These are phyloP conservation scores for Macrosoma leucophasiata DNA, from an alignment of 2,888 invertebrate genomes.

Conservation along the genomic window DNA sequence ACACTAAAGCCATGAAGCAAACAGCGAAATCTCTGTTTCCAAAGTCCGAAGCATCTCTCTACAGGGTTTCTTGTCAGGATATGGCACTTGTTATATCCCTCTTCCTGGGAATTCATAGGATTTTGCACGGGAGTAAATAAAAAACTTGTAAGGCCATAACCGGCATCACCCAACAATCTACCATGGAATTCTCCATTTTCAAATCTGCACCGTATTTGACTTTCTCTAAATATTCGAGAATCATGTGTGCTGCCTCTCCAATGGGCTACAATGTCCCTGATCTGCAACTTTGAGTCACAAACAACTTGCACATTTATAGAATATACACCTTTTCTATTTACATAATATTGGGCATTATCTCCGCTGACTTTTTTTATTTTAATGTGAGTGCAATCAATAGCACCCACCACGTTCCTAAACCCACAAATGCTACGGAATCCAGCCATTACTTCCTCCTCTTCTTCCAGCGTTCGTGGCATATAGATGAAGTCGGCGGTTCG, in stretches of 20 bases:
- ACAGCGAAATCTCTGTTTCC: slow-evolving; percentile 15
- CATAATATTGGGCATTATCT: slow-evolving; percentile 16
- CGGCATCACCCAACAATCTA: slow-evolving; percentile 22
- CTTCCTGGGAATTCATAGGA: slow-evolving; percentile 14
- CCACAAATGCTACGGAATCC: slow-evolving; percentile 16
- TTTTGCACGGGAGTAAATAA: slow-evolving; percentile 21
- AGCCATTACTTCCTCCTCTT: slow-evolving; percentile 14
- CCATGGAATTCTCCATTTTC: slow-evolving; percentile 17
- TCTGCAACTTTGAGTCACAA: slow-evolving; percentile 21
- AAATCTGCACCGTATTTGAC: slow-evolving; percentile 14
- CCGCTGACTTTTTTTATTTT: slow-evolving; percentile 17
- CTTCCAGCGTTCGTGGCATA: slow-evolving; percentile 17
- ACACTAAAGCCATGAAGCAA: slow-evolving; percentile 7
- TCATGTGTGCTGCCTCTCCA: slow-evolving; percentile 27
- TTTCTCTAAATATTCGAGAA: slow-evolving; percentile 21
- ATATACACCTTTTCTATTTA: slow-evolving; percentile 21
- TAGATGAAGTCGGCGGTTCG: slow-evolving; percentile 16
- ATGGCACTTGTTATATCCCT: slow-evolving; percentile 21
- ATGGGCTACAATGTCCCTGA: slow-evolving; percentile 24
- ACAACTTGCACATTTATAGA: slow-evolving; percentile 22
- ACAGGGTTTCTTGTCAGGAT: slow-evolving; percentile 20
- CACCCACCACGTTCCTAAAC: slow-evolving; percentile 19
- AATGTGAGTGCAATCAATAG: slow-evolving; percentile 21
- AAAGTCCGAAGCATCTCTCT: slow-evolving; percentile 21
- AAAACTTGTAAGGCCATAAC: slow-evolving; percentile 18